Evolutionary conservation across 2,797 vertebrate genomes (phyloP).

Genomic region (Lates japonicus): DNA sequence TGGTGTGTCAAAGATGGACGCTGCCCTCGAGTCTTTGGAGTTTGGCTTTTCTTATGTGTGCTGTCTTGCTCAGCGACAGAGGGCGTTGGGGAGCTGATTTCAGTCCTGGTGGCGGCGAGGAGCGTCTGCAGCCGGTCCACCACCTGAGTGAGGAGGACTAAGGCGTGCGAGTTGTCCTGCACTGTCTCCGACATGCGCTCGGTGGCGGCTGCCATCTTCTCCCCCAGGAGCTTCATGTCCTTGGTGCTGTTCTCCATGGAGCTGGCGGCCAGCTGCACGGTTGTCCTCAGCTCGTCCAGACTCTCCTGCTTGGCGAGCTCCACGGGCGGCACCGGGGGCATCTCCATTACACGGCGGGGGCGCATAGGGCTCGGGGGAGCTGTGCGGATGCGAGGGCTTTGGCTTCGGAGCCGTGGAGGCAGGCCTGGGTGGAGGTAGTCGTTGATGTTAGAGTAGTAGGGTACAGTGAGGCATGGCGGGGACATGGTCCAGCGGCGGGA

Average conservation of each 20-base stretch:
- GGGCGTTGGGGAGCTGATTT: slow-evolving; percentile 6
- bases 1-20: slow-evolving; percentile 43
- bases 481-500: slow-evolving; percentile 41
- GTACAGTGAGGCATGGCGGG: slow-evolving; percentile 34
- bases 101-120: slow-evolving; percentile 46
- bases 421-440: slow-evolving; percentile 34
- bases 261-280: slow-evolving; percentile 74
- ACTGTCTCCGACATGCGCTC: slow-evolving; percentile 79
- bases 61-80: not conserved
- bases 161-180: slow-evolving; percentile 79
- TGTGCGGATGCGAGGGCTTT: slow-evolving; percentile 54
- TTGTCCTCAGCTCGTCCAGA: slow-evolving; percentile 76
- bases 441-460: slow-evolving; percentile 40
- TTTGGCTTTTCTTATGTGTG: not conserved
- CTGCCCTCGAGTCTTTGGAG: not conserved
- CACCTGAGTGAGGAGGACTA: slow-evolving; percentile 75
- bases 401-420: slow-evolving; percentile 4
- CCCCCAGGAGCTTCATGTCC: slow-evolving; percentile 76
- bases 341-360: slow-evolving; percentile 27
- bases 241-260: slow-evolving; percentile 81
- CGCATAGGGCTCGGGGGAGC: slow-evolving; percentile 79
- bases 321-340: slow-evolving; percentile 14
- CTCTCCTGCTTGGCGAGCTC: slow-evolving; percentile 78
- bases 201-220: slow-evolving; percentile 74
- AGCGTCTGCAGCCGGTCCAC: slow-evolving; percentile 78